Percentiles rank a stretch among this genome's conserved stretches.
These are phyloP conservation scores for Lobophora halterata DNA, from an alignment of 2,888 invertebrate species.

Conservation along the genomic window DNA sequence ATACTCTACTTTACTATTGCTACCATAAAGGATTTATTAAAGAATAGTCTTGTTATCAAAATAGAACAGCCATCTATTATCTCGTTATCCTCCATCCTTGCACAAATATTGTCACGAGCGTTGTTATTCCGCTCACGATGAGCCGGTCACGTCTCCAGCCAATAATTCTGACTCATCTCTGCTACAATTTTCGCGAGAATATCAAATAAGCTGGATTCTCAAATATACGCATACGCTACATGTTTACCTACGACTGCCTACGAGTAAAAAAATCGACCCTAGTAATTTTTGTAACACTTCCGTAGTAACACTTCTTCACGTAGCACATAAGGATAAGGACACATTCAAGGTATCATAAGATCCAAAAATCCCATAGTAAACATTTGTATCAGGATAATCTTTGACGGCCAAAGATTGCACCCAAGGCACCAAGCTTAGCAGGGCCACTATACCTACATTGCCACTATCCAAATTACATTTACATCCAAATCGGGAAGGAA, in stretches of 20 bases:
- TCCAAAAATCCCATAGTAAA: too few species aligned
- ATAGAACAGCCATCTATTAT: constrained; percentile 16
- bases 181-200: constrained; percentile 70
- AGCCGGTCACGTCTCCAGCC: constrained; percentile 64
- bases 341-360: too few species aligned
- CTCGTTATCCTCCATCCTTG: constrained; percentile 19
- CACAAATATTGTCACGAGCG: constrained; percentile 54
- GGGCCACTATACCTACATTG: too few species aligned
- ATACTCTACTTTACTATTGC: too few species aligned
- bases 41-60: constrained; percentile 1
- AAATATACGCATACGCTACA: constrained; percentile 7
- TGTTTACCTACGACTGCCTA: neutral
- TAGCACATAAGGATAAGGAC: too few species aligned
- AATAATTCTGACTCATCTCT: constrained; percentile 74
- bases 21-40: too few species aligned
- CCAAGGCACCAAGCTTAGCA: too few species aligned
- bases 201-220: constrained; percentile 55
- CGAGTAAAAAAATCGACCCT: constrained; percentile 6
- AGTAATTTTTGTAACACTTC: neutral
- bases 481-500: too few species aligned
- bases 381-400: too few species aligned
- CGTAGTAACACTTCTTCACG: too few species aligned
- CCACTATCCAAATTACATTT: too few species aligned
- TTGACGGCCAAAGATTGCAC: too few species aligned
- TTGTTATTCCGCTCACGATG: constrained; percentile 65